Base-by-base conservation (phyloP, 2,888 invertebrate species). In the Scelioninae gen. 1 region DNA sequence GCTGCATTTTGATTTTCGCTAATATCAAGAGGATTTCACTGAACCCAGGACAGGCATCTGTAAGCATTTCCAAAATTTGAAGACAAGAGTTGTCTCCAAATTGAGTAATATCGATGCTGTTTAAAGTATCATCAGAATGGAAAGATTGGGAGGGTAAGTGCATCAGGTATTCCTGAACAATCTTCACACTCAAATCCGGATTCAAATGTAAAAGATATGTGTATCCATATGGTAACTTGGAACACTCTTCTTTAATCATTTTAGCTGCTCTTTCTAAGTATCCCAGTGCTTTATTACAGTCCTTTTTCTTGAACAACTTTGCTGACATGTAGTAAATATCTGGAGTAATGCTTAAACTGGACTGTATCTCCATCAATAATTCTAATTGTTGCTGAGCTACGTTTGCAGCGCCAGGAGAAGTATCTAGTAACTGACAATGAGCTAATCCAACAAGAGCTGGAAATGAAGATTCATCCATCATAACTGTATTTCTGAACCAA, bases 301-400 rank as follows among this genome's bases (percentile, higher is more conserved):
- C 93, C 0, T 93, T 92, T 0, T 93, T 92, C 85, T 93, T 93
- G 0, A 56, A 58, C 23, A 95, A 92, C 89, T 95, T 95, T 0
- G 96, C 95, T 10, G 95, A 95, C 90, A 97, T 93, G 80, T 95
- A 94, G 47, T 95, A 93, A 51, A 96, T 93, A 32, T 96, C 95
- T 15, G 96, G 93, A 76, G 95, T 95, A 53, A 94, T 94, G 5
- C 13, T 69, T 6, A 94, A 93, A 9, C 95, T 94, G 86, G 95
- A 95, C 23, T 83, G 79, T 23, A 96, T 93, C 92, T 98, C 97
- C 89, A 95, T 94, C 0, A 98, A 93, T 87, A 98, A 95, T 87
- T 98, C 96, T 40, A 98, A 94, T 92, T 99, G 98, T 87, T 97
- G 96, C 9, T 95, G 94, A 0, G 97, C 95, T 88, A 96, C 95